Evolutionary conservation across 2,888 invertebrate genomes (phyloP).

Genomic region (Nomada hirtipes): DNA sequence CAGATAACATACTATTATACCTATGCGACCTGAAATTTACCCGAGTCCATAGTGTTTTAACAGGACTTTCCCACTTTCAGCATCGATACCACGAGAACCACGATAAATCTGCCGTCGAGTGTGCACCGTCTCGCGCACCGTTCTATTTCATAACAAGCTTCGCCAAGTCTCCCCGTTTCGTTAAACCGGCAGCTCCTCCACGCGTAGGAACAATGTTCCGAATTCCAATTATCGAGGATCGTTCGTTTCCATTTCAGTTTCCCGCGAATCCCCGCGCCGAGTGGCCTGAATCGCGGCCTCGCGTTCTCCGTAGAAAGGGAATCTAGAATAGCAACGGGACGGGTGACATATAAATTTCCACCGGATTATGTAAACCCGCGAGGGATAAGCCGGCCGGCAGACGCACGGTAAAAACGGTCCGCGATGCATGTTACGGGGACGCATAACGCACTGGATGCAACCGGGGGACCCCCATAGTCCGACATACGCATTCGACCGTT

Average conservation of each 20-base stretch:
- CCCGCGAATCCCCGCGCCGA: conserved; percentile 1
- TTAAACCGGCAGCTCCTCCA: background rate
- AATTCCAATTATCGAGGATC: background rate
- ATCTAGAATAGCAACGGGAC: conserved; percentile 24
- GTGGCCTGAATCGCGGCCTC: background rate
- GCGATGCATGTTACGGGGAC: conserved; percentile 35
- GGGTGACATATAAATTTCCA: conserved; percentile 47
- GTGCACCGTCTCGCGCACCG: too few species aligned
- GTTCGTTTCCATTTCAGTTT: conserved; percentile 36
- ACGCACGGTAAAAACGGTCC: conserved; percentile 34
- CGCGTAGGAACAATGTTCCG: background rate
- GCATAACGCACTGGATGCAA: conserved; percentile 55
- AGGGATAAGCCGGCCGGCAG: conserved; percentile 33
- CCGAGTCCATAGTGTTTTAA: too few species aligned
- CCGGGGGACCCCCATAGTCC: conserved; percentile 33
- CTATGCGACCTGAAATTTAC: too few species aligned
- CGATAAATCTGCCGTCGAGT: too few species aligned
- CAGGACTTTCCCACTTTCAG: too few species aligned
- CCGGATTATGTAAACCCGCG: conserved; percentile 52
- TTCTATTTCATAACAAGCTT: background rate
- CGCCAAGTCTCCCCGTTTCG: background rate
- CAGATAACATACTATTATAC: too few species aligned
- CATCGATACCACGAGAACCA: too few species aligned
- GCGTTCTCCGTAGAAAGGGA: conserved; percentile 48
- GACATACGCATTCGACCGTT: conserved; percentile 58